Evolutionary conservation across 2,888 invertebrate genomes (phyloP).

Genomic region (Drosophila longiperda): DNA sequence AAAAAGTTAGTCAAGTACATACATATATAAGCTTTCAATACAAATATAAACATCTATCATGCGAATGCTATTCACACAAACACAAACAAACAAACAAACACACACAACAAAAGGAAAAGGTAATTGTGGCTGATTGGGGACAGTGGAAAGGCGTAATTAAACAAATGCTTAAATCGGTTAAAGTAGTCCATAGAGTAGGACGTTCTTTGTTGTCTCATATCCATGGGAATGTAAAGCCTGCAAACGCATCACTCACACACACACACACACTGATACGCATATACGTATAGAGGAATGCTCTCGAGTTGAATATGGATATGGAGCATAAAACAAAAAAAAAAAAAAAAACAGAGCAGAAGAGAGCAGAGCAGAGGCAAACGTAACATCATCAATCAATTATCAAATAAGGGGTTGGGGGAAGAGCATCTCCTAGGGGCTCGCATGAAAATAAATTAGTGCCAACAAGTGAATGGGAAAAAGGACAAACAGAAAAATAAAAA

Average conservation of each 20-base stretch:
- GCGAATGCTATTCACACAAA: conserved; percentile 9
- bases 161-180: conserved; percentile 28
- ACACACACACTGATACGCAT: background rate
- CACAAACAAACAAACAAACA: background rate
- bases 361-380: conserved; percentile 1
- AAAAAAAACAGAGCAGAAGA: background rate
- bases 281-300: background rate
- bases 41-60: conserved; percentile 27
- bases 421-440: conserved; percentile 47
- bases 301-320: background rate
- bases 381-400: conserved; percentile 65
- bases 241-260: conserved; percentile 11
- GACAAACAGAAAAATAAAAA: background rate
- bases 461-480: conserved; percentile 33
- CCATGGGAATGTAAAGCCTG: conserved; percentile 16
- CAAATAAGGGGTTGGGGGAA: conserved; percentile 7
- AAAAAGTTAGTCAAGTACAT: conserved; percentile 37
- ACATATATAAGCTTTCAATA: conserved; percentile 1
- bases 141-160: conserved; percentile 6
- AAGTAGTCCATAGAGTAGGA: conserved; percentile 40
- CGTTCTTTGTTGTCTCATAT: conserved; percentile 10
- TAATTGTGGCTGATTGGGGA: background rate
- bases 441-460: conserved; percentile 63
- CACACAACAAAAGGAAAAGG: background rate
- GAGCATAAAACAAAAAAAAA: background rate